Evolutionary conservation across 2,797 vertebrate genomes (phyloP).

Genomic region (Scyliorhinus canicula): DNA sequence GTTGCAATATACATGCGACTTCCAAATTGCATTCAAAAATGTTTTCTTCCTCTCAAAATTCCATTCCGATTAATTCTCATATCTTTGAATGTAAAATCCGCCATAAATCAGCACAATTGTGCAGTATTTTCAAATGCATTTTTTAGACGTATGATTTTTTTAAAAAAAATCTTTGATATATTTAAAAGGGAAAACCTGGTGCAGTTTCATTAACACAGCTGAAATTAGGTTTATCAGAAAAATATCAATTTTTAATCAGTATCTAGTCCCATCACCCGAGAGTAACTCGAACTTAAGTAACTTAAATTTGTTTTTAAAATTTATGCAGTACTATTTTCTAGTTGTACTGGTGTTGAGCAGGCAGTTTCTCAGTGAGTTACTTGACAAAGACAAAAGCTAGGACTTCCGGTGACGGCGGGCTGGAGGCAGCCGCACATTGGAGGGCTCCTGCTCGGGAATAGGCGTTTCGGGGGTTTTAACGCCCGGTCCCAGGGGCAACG

Average conservation of each 20-base stretch:
- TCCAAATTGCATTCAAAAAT: too few relatives aligned
- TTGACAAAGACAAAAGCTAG: too few relatives aligned
- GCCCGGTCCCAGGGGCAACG: too few relatives aligned
- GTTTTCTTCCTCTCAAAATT: neutral
- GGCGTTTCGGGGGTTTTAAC: too few relatives aligned
- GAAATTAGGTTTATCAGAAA: neutral
- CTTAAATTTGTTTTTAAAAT: neutral
- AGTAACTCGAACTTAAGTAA: neutral
- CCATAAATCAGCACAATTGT: neutral
- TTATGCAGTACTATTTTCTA: neutral
- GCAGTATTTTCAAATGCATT: neutral
- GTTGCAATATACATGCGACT: neutral
- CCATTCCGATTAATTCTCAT: neutral
- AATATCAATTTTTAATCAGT: neutral
- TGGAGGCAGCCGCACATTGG: too few relatives aligned
- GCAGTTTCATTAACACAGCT: neutral
- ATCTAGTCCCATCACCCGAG: neutral
- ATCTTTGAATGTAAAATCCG: neutral
- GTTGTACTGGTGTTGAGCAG: neutral
- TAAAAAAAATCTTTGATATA: neutral
- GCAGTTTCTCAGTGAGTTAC: neutral
- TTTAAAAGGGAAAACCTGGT: neutral
- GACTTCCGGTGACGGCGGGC: too few relatives aligned
- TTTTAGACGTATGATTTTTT: neutral
- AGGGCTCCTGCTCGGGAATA: too few relatives aligned